These are phyloP conservation scores for Chalcosyrphus nemorum DNA, from an alignment of 2,888 invertebrate genomes.

Conservation along the genomic window DNA sequence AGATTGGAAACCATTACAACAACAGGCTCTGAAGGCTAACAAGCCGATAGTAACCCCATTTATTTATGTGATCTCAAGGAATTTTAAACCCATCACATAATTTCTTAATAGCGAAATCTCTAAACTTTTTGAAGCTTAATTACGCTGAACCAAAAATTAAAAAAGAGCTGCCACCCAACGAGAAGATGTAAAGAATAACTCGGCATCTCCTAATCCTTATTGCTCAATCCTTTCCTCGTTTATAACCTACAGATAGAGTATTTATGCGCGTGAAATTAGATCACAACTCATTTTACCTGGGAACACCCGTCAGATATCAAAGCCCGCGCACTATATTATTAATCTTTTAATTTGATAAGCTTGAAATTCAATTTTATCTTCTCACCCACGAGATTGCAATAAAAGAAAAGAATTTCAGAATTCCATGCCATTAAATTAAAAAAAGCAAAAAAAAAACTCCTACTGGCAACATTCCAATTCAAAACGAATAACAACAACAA, in stretches of 20 bases:
- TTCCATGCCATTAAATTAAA: background rate
- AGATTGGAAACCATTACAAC: too few relatives aligned
- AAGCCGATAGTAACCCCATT: too few relatives aligned
- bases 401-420: constrained; percentile 12
- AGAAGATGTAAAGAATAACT: background rate
- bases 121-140: too few relatives aligned
- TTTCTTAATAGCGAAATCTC: too few relatives aligned
- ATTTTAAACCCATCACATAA: too few relatives aligned
- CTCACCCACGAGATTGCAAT: background rate
- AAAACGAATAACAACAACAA: background rate
- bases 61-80: too few relatives aligned
- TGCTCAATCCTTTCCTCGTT: background rate
- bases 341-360: constrained; percentile 4
- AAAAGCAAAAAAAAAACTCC: constrained; percentile 9
- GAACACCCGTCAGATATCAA: background rate
- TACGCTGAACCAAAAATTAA: too few relatives aligned
- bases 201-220: background rate
- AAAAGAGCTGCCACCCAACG: background rate
- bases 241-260: background rate
- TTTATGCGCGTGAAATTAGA: background rate
- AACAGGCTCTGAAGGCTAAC: too few relatives aligned
- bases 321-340: background rate
- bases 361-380: background rate
- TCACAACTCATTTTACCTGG: background rate
- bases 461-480: constrained; percentile 28